Conservation (phyloP, 1,140 invertebrate genomes). For the Achroia grisella region DNA sequence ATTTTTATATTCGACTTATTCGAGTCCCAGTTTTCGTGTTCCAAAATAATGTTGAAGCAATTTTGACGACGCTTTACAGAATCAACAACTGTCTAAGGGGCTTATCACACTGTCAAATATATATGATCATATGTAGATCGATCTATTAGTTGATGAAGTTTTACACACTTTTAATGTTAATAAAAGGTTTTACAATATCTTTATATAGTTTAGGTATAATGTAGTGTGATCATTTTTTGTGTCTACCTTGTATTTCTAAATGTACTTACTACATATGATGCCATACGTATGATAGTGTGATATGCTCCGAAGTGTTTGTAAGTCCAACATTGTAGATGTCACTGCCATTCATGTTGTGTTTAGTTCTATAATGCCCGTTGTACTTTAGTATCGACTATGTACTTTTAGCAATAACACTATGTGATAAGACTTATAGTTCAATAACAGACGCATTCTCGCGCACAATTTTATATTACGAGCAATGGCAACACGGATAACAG, state of each 20-base stretch:
- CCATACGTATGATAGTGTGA: too few species aligned
- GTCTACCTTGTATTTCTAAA: too few species aligned
- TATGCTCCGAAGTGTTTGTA: too few species aligned
- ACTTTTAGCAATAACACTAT: conserved; percentile 62
- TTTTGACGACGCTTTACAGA: conserved; percentile 27
- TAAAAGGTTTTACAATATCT: too few species aligned
- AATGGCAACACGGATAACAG: too few species aligned
- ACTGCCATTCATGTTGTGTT: conserved; percentile 59
- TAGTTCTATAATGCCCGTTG: conserved; percentile 9
- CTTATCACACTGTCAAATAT: too few species aligned
- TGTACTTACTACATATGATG: too few species aligned
- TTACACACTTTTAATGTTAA: too few species aligned
- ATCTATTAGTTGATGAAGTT: too few species aligned
- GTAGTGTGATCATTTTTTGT: too few species aligned
- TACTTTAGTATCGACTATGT: conserved; percentile 19
- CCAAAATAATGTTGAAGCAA: conserved; percentile 15
- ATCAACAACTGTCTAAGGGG: conserved; percentile 54
- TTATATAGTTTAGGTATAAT: too few species aligned
- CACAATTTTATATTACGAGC: conserved; percentile 49
- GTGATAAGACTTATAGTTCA: conserved; percentile 48
- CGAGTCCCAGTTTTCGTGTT: conserved; percentile 19
- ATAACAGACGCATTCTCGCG: conserved; percentile 31
- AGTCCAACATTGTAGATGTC: conserved; percentile 13
- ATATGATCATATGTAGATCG: too few species aligned
- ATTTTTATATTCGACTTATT: conserved; percentile 31